Percentiles rank a stretch among this genome's conserved stretches.
These are phyloP conservation scores for Daphoenositta chrysoptera DNA, from an alignment of 2,113 vertebrate genomes.

Conservation along the genomic window DNA sequence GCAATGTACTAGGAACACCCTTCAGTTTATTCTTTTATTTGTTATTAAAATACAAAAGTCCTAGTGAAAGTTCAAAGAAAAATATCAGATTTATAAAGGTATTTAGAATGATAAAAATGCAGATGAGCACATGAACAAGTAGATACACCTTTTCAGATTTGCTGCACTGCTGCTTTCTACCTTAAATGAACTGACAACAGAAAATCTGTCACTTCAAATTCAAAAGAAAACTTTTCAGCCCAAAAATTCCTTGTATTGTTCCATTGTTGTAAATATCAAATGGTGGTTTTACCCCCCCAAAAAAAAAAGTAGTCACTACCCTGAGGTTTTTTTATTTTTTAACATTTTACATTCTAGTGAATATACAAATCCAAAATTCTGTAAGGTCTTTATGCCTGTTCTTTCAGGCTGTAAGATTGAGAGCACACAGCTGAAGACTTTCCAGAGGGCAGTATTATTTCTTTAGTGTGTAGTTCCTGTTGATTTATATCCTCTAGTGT, in stretches of 20 bases:
- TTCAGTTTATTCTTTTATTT: not conserved
- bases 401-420: not conserved
- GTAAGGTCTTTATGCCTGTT: not conserved
- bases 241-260: not conserved
- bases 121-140: not conserved
- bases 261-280: not conserved
- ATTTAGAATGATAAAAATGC: not conserved
- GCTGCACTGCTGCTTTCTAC: not conserved
- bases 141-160: not conserved
- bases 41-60: not conserved
- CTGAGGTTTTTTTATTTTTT: not conserved
- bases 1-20: not conserved
- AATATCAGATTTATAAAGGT: not conserved
- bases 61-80: not conserved
- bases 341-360: not conserved
- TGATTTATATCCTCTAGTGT: constrained; percentile 11
- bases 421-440: not conserved
- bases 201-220: not conserved
- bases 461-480: not conserved
- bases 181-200: not conserved
- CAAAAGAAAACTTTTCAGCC: not conserved
- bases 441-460: not conserved
- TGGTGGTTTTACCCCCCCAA: not conserved
- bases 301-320: not conserved
- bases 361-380: not conserved